phyloP scores from a whole-genome alignment of 2,113 vertebrate species.

The Lepisosteus osseus region DNA sequence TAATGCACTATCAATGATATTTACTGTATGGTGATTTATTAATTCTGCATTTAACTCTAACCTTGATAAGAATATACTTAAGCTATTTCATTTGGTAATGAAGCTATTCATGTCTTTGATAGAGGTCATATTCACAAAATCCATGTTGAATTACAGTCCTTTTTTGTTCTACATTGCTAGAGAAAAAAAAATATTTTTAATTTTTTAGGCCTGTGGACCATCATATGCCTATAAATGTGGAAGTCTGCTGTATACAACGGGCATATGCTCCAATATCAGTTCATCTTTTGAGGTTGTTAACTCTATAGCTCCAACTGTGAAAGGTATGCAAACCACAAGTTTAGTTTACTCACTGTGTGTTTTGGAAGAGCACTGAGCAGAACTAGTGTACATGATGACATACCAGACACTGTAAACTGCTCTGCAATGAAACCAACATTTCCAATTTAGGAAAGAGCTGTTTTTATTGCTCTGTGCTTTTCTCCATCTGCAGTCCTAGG shows the following conservation, averaged over 20 bases:
- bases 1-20: too few relatives aligned
- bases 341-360: conserved; percentile 24
- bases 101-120: too few relatives aligned
- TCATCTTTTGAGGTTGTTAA: conserved; percentile 82
- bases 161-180: too few relatives aligned
- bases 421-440: conserved; percentile 58
- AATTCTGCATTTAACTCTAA: too few relatives aligned
- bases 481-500: conserved; percentile 26
- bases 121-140: too few relatives aligned
- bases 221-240: conserved; percentile 95
- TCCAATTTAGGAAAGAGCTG: conserved; percentile 83
- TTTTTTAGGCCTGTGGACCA: conserved; percentile 85
- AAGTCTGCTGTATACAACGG: conserved; percentile 85
- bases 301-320: conserved; percentile 78
- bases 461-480: conserved; percentile 17
- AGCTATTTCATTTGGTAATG: too few relatives aligned
- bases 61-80: too few relatives aligned
- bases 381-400: conserved; percentile 56
- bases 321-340: conserved; percentile 69
- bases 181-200: too few relatives aligned
- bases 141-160: too few relatives aligned
- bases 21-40: too few relatives aligned
- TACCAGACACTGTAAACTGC: conserved; percentile 60
- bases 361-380: conserved; percentile 31
- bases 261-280: conserved; percentile 91